phyloP scores from a whole-genome alignment of 2,888 invertebrate species.

The Camptogramma bilineatum region DNA sequence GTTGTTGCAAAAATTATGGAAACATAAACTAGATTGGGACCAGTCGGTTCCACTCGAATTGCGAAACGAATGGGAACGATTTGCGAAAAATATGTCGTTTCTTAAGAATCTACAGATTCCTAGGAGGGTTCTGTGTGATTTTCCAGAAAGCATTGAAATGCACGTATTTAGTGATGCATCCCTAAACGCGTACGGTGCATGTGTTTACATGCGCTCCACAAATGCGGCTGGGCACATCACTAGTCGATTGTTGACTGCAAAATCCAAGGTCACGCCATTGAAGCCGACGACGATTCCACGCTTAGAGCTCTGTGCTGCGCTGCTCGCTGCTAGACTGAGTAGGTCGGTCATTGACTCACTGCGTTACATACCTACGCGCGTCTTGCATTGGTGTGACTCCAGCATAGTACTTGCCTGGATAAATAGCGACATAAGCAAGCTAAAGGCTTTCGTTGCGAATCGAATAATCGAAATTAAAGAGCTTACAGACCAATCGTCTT shows the following conservation, averaged over 20 bases:
- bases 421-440: not conserved
- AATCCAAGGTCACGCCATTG: not conserved
- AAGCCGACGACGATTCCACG: not conserved
- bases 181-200: constrained; percentile 45
- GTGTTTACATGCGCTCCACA: constrained; percentile 45
- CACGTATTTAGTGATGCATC: constrained; percentile 51
- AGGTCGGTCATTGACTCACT: not conserved
- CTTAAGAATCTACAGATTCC: constrained; percentile 36
- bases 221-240: constrained; percentile 3
- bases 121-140: constrained; percentile 40
- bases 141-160: constrained; percentile 40
- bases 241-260: not conserved
- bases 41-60: constrained; percentile 40
- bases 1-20: constrained; percentile 38
- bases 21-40: constrained; percentile 34
- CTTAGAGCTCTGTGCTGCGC: not conserved
- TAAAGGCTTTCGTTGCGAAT: constrained; percentile 2
- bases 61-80: too few relatives aligned
- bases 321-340: not conserved
- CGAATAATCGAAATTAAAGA: not conserved
- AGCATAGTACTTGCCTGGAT: not conserved
- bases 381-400: constrained; percentile 4
- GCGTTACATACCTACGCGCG: not conserved
- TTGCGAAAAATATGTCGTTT: constrained; percentile 20
- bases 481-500: not conserved